Evolutionary conservation across 64 coral and sea anemone species (phyloP).

Genomic region (Catalaphyllia jardinei): DNA sequence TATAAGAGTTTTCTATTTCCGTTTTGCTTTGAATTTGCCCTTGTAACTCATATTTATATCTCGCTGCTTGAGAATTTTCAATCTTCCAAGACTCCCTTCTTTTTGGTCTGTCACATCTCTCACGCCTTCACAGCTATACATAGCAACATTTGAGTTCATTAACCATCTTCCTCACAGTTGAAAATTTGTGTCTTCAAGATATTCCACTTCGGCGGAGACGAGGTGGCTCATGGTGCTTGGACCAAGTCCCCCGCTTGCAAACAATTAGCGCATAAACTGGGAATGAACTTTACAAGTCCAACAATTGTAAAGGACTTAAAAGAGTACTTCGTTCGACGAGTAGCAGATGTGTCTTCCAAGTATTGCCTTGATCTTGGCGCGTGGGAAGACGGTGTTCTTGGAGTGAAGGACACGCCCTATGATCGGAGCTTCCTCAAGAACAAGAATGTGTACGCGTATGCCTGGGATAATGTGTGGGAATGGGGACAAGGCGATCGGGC

Average conservation of each 20-base stretch:
- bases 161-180: neutral
- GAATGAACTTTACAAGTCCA: conserved; percentile 83
- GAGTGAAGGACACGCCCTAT: conserved; percentile 88
- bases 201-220: conserved; percentile 91
- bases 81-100: too few species aligned
- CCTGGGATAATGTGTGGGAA: conserved; percentile 97
- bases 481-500: conserved; percentile 88
- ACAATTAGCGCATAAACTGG: conserved; percentile 67
- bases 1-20: too few species aligned
- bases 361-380: conserved; percentile 77
- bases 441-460: conserved; percentile 80
- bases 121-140: too few species aligned
- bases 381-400: conserved; percentile 89
- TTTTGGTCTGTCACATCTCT: too few species aligned
- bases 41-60: too few species aligned
- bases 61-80: too few species aligned
- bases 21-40: too few species aligned
- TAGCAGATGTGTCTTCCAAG: conserved; percentile 70
- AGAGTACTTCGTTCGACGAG: conserved; percentile 84
- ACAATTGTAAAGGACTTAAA: conserved; percentile 90
- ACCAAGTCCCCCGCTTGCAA: conserved; percentile 86
- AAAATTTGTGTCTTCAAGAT: neutral
- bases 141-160: too few species aligned
- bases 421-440: conserved; percentile 81
- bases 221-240: conserved; percentile 91